Evolutionary conservation across 2,797 vertebrate genomes (phyloP), one percentile per base, ranked within the genome.

Genomic region (Peromyscus nudipes): DNA sequence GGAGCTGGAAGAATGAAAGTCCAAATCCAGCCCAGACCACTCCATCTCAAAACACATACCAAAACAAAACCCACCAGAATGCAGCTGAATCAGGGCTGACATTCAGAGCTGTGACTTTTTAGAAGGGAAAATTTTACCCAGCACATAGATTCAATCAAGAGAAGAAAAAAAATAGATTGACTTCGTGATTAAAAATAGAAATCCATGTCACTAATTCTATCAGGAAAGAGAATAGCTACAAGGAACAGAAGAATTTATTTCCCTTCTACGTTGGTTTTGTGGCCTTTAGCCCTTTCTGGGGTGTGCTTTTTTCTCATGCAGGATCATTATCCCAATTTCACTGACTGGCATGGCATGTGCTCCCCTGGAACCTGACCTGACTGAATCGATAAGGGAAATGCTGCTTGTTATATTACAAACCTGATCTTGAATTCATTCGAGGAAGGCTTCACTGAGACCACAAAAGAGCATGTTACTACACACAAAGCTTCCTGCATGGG

Each of bases 131-230:
- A 11, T 73, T 92, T 81, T 80, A 90, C 25, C 67, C 62, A 73
- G 60, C 19, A 67, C 21, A 49, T 67, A 84, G 85, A 71, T 93
- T 89, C 46, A 71, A 19, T 43, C 80, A 60, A 29, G 21, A 43
- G n/a, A 55, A 55, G 19, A 65, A 16, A 0, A 12, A 94, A 95
- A 52, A 73, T 5, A 82, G n/a, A 27, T 4, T 37, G 52, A 43
- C 29, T 73, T 90, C 69, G 27, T 81, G 46, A 62, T 96, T 95
- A 84, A 49, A 96, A 94, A 89, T 96, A 92, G 94, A 97, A 96
- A 86, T 75, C 85, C 91, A 69, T 86, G 40, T 64, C 5, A 79
- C 79, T 94, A 79, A 94, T 95, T 83, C 40, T 55, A 83, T 37
- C 4, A 69, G 55, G 43, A 92, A 92, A 81, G 31, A 90, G 46